Evolutionary conservation across 53 echinoderm and acorn worm genomes (phyloP).

Genomic region (Paracentrotus lividus): DNA sequence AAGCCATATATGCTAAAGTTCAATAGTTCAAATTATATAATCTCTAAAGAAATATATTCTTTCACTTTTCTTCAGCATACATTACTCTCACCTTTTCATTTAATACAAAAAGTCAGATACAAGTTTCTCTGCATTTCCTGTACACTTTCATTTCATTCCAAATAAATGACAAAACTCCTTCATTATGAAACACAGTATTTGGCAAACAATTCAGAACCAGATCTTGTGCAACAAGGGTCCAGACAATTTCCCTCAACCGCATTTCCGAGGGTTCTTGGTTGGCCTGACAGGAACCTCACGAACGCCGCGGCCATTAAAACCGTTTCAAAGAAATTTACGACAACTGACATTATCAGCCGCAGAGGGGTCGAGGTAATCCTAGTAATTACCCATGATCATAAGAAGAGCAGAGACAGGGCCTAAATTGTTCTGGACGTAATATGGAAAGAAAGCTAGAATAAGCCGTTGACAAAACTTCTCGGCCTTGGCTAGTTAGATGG

Average conservation of each 20-base stretch:
- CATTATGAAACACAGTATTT: neutral
- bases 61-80: neutral
- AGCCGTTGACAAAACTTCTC: neutral
- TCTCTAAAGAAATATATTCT: neutral
- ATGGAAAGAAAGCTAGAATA: neutral
- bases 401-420: neutral
- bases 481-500: conserved; percentile 3
- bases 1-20: neutral
- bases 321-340: conserved; percentile 9
- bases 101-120: neutral
- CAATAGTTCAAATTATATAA: neutral
- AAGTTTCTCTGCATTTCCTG: neutral
- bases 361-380: conserved; percentile 9
- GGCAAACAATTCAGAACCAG: neutral
- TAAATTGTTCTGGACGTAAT: conserved; percentile 30
- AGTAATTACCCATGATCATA: conserved; percentile 33
- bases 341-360: conserved; percentile 22
- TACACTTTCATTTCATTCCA: neutral
- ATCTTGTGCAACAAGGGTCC: neutral
- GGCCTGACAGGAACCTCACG: neutral
- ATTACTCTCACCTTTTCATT: neutral
- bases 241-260: conserved; percentile 1
- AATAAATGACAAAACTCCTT: neutral
- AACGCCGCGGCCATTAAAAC: neutral
- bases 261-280: conserved; percentile 10